A percentile compares a stretch with the other conserved stretches of the same genome.
Evolutionary conservation across 1,140 invertebrate species (phyloP).

Genomic region (Capitella teleta): DNA sequence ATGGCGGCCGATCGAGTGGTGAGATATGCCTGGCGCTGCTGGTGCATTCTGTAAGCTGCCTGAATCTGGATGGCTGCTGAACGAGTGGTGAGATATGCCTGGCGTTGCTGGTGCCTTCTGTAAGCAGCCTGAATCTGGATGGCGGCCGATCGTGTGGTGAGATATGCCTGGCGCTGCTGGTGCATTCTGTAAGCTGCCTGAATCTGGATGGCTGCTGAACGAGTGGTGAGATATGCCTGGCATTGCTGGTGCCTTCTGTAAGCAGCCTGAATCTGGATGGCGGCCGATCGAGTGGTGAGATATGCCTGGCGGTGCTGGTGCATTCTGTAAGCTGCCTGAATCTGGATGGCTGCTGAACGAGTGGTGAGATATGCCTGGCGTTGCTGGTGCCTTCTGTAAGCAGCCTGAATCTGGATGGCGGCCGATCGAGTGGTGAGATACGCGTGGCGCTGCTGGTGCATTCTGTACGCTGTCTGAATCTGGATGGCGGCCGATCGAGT

Average conservation of each 20-base stretch:
- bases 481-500: too few relatives aligned
- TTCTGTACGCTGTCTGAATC: too few relatives aligned
- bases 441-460: too few relatives aligned
- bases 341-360: constrained; percentile 22
- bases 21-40: not conserved
- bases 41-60: constrained; percentile 9
- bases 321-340: constrained; percentile 22
- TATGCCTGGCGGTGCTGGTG: constrained; percentile 9
- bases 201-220: constrained; percentile 20
- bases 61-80: constrained; percentile 18
- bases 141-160: constrained; percentile 15
- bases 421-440: too few relatives aligned
- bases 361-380: too few relatives aligned
- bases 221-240: not conserved
- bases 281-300: constrained; percentile 8
- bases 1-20: not conserved
- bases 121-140: constrained; percentile 24
- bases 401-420: too few relatives aligned
- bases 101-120: constrained; percentile 9
- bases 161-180: constrained; percentile 3
- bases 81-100: constrained; percentile 4
- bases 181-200: constrained; percentile 20
- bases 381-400: too few relatives aligned
- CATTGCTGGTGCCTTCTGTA: constrained; percentile 7
- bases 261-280: constrained; percentile 17